phyloP scores from a whole-genome alignment of 2,888 invertebrate genomes.

The Apamea crenata region DNA sequence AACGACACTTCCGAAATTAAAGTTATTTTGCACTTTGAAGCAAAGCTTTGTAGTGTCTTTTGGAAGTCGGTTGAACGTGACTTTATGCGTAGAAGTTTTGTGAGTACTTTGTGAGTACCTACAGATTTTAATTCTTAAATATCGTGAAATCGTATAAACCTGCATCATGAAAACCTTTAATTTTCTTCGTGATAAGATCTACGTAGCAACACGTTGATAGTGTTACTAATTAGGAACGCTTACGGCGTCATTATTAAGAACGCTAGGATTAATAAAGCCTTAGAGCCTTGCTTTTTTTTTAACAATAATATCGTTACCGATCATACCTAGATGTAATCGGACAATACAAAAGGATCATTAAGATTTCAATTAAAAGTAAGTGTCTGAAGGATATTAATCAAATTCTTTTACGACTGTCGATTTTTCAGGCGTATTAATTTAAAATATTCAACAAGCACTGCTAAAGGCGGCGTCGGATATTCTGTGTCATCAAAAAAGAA shows the following conservation, averaged over 20 bases:
- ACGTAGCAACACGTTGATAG: background rate
- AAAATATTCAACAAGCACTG: background rate
- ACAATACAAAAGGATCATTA: background rate
- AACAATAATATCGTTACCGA: too few relatives aligned
- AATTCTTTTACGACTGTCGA: background rate
- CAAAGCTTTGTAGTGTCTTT: too few relatives aligned
- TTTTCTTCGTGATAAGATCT: background rate
- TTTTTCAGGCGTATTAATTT: background rate
- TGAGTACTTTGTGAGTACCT: background rate
- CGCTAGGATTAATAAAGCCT: background rate
- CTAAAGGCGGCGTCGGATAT: background rate
- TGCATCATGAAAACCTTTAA: background rate
- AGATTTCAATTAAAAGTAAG: background rate
- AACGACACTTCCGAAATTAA: too few relatives aligned
- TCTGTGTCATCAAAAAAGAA: background rate
- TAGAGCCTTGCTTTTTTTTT: background rate
- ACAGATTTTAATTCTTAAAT: background rate
- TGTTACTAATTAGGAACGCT: background rate
- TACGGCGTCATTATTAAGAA: background rate
- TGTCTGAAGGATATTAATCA: background rate
- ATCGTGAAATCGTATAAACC: background rate
- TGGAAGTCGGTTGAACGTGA: too few relatives aligned
- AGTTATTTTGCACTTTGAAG: too few relatives aligned
- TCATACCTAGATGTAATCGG: background rate
- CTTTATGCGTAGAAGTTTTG: background rate